A percentile compares a stretch with the other conserved stretches of the same genome.
Conservation (phyloP, 2,797 vertebrate species). For the Rhinoraja longicauda region DNA sequence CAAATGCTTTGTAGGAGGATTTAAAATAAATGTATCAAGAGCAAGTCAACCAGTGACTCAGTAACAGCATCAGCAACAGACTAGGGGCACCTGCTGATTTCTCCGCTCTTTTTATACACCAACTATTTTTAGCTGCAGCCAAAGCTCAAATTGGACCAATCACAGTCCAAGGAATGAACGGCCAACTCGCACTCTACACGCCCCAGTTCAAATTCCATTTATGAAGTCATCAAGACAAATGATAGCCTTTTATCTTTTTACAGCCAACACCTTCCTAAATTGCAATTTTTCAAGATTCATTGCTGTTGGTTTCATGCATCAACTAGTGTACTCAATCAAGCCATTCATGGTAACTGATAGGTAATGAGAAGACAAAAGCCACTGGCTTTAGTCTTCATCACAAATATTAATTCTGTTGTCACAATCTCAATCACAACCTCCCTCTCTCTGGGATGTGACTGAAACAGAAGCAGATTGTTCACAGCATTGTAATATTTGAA, state of each 20-base stretch:
- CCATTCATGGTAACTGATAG: no score
- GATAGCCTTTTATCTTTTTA: not conserved
- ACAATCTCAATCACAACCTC: no score
- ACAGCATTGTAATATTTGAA: no score
- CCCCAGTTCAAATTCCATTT: slow-evolving; percentile 30
- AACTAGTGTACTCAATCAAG: not conserved
- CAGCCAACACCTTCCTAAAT: not conserved
- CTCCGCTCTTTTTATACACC: slow-evolving; percentile 13
- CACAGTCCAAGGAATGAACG: not conserved
- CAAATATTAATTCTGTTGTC: no score
- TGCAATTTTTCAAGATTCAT: not conserved
- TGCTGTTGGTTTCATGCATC: not conserved
- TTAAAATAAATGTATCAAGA: no score
- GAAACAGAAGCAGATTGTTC: no score
- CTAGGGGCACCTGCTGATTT: not conserved
- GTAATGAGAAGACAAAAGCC: no score
- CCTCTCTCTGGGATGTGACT: no score
- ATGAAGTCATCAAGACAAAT: not conserved
- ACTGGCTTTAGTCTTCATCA: no score
- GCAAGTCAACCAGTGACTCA: not conserved
- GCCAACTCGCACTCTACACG: not conserved
- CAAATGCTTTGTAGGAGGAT: not conserved
- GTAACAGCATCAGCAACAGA: not conserved
- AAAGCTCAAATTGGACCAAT: slow-evolving; percentile 22
- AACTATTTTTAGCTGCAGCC: slow-evolving; percentile 19